Evolutionary conservation across 2,888 invertebrate species (phyloP).

Genomic region (Lithophane semibrunnea): DNA sequence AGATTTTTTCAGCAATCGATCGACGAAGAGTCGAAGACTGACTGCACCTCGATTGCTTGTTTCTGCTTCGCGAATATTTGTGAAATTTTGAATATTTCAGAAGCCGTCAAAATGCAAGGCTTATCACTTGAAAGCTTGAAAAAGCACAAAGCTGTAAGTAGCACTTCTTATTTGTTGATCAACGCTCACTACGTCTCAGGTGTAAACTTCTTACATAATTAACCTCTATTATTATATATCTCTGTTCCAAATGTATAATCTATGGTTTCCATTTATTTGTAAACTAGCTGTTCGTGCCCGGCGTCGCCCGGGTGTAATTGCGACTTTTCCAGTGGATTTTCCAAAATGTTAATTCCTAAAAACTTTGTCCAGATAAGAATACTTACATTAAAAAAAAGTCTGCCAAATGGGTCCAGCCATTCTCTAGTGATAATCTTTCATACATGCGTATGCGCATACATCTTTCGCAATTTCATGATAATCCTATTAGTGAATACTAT

Average conservation of each 20-base stretch:
- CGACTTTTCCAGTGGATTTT: too few species aligned
- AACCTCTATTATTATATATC: constrained; percentile 76
- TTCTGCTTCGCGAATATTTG: constrained; percentile 39
- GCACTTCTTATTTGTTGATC: constrained; percentile 42
- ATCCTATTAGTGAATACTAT: too few species aligned
- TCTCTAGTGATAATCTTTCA: too few species aligned
- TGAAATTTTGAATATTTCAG: constrained; percentile 31
- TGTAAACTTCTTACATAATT: constrained; percentile 85
- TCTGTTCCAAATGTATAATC: constrained; percentile 2
- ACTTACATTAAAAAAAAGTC: too few species aligned
- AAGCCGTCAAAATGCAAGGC: constrained; percentile 92
- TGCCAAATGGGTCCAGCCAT: too few species aligned
- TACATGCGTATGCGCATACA: too few species aligned
- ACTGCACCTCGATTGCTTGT: constrained; percentile 39
- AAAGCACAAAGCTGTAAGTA: constrained; percentile 95
- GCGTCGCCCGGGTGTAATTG: too few species aligned
- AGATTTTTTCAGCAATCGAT: constrained; percentile 41
- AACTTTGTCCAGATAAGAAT: too few species aligned
- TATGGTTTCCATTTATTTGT: constrained; percentile 1
- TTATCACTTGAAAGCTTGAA: constrained; percentile 92
- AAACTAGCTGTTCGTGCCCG: too few species aligned
- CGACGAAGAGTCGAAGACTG: not conserved
- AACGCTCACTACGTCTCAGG: constrained; percentile 57
- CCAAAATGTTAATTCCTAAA: too few species aligned
- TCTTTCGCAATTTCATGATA: too few species aligned